Conservation (phyloP, 2,797 vertebrate species). For the Dryobates pubescens region DNA sequence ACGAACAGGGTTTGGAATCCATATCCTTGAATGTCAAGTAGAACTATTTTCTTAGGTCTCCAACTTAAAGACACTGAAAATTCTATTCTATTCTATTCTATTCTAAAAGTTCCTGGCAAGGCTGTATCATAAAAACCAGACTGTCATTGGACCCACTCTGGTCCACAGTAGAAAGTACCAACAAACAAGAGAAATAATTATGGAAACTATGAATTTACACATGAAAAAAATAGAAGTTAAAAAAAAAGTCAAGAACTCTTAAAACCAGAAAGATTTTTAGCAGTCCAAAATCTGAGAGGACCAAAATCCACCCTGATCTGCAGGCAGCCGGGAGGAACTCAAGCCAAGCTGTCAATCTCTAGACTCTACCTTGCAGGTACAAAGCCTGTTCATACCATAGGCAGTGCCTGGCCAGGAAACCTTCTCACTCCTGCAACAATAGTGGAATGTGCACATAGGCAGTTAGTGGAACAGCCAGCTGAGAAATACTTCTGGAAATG, state of each 20-base stretch:
- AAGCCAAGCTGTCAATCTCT: neutral
- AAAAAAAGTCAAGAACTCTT: neutral
- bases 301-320: neutral
- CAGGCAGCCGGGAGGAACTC: neutral
- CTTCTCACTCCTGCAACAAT: neutral
- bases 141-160: neutral
- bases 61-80: neutral
- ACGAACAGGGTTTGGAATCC: neutral
- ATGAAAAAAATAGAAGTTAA: neutral
- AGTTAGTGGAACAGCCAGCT: neutral
- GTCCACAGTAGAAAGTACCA: neutral
- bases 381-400: neutral
- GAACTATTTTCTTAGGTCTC: neutral
- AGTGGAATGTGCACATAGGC: neutral
- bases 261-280: neutral
- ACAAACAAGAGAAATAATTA: neutral
- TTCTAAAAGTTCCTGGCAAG: neutral
- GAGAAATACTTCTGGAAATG: slow-evolving; percentile 21
- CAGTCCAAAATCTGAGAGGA: neutral
- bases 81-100: no score
- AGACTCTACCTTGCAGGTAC: neutral
- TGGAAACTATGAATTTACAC: neutral
- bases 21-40: neutral
- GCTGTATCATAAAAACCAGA: neutral
- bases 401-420: neutral